Base-by-base conservation (phyloP, 1,140 invertebrate species). In the Nixonia krombeini region DNA sequence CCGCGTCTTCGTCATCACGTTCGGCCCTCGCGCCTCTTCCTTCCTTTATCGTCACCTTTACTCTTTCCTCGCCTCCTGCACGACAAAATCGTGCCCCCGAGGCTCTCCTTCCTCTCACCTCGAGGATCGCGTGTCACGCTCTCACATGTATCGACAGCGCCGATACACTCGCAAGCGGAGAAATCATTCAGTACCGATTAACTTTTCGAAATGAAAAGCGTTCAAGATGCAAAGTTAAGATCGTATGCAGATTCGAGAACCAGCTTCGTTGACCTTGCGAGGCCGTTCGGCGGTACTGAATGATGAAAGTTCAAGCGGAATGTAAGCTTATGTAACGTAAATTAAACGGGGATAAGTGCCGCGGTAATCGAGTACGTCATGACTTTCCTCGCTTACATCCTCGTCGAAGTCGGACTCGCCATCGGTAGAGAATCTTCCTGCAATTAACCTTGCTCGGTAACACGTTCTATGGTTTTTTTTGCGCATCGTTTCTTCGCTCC, bases 221-320 rank as follows among this genome's bases (percentile, higher is more conserved):
- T 28, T 57, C 52, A 33, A 28, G 33, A 65, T 49, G 49, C 47
- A 57, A 58, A 65, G 57, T 52, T 37, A 56, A 46, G 29, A 21
- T 64, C 18, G 44, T 28, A 57, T 52, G 47, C 44, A 58, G 46
- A 53, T 66, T 66, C 40, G 47, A 52, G 50, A 58, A 47, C 29
- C 33, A 35, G 28, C 49, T 38, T 51, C 38, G 46, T 56, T 67
- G 64, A 67, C 64, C 64, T 67, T 67, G 64, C 64, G 50, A 67
- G 64, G 57, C 56, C 64, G 64, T 67, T 67, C 52, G 41, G 47
- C 44, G 64, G 40, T 56, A 37, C 44, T 50, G 50, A 52, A 50
- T 55, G 51, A 59, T 58, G 55, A 31, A 66, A 58, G 55, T 55
- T 66, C 44, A 58, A 55, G 45, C 49, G 44, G 55, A 66, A 67